A percentile compares a stretch with the other conserved stretches of the same genome.
phyloP scores from a whole-genome alignment of 2,113 vertebrate genomes.

The Muscicapa adusta region DNA sequence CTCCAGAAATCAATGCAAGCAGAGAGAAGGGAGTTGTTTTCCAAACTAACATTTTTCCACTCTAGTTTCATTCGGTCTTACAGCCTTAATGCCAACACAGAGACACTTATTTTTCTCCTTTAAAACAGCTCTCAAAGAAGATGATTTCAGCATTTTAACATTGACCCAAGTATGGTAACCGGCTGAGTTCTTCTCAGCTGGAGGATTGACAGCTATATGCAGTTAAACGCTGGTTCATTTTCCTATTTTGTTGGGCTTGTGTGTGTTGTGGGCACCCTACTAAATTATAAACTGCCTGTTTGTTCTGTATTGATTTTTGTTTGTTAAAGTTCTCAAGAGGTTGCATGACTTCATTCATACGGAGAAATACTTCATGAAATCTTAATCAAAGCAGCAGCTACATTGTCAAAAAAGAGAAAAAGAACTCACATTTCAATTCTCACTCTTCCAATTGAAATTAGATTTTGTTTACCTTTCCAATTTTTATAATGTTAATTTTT shows the following conservation, averaged over 20 bases:
- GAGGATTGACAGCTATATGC: background rate
- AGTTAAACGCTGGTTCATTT: background rate
- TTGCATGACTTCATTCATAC: background rate
- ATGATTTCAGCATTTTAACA: background rate
- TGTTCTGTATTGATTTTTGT: conserved; percentile 11
- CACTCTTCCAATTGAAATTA: background rate
- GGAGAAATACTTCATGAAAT: conserved; percentile 19
- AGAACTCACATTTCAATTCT: background rate
- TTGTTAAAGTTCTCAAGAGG: background rate
- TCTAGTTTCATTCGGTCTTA: background rate
- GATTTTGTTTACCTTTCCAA: background rate
- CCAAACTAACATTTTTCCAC: background rate
- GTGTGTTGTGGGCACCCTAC: background rate
- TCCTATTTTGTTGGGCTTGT: background rate
- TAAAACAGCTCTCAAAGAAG: background rate
- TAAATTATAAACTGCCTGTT: background rate
- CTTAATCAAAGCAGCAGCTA: background rate
- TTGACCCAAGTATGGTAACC: background rate
- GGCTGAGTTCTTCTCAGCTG: background rate
- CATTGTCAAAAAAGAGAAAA: background rate
- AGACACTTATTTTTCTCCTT: background rate
- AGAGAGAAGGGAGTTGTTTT: background rate
- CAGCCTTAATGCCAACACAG: background rate
- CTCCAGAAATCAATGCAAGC: background rate
- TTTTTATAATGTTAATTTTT: background rate